Evolutionary conservation across 1,140 invertebrate species (phyloP), one percentile per base, ranked within the genome.

Genomic region (Drosophila navojoa): DNA sequence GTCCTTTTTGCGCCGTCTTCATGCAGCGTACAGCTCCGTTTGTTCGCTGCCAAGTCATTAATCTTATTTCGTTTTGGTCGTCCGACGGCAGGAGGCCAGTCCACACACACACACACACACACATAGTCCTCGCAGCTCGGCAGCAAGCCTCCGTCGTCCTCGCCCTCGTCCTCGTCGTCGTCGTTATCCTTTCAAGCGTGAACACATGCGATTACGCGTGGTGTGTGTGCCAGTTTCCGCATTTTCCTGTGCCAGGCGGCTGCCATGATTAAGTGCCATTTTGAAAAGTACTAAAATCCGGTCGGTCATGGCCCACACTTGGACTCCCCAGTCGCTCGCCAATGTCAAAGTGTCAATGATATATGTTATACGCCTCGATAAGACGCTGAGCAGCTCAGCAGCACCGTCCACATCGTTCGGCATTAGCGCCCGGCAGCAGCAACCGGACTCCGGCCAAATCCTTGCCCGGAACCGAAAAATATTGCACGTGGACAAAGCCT

Each of bases 251-350:
- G 76, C 87, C 85, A 89, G 79, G 67, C 81, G 79, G 79, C 87
- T 90, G 86, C 86, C 89, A 90, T 90, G 87, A 90, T 90, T 90
- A 90, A 90, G 87, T 90, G 87, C 87, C 87, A 90, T 90, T 90
- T 90, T 90, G 87, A 90, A 90, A 90, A 90, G 87, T 90, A 90
- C 87, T 90, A 90, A 90, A 90, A 90, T 90, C 87, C 81, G 85
- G 79, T 87, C 67, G 84, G 84, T 89, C 84, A 89, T 90, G 84
- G 61, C 82, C 76, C 78, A 59, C 49, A 66, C 81, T 70, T 59
- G 58, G 13, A 61, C 47, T 40, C 62, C 27, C 45, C 10, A 53
- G 50, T 63, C 22, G 32, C 47, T 67, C 61, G 72, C 61, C 85
- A 77, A 90, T 90, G 87, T 90, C 87, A 90, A 90, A 90, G 87